Base-by-base conservation (phyloP, 2,888 invertebrate genomes). In the Phasia obesa region DNA sequence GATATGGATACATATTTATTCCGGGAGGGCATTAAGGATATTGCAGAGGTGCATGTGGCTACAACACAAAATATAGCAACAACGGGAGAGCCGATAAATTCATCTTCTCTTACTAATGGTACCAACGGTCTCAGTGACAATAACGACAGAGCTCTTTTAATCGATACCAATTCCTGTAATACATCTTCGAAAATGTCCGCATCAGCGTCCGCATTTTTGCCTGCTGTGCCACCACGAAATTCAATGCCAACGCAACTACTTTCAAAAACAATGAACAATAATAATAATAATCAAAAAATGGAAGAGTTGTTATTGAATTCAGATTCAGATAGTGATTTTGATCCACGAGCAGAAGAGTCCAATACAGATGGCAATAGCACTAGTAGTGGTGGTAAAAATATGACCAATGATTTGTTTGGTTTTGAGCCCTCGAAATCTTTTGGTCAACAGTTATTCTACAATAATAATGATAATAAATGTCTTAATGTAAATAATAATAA, bases 281-380 rank as follows among this genome's bases (percentile, higher is more conserved):
- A 96, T 75, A 95, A 96, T 75, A 27, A 27, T 27, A 96, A 95
- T 85, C 95, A 96, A 51, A 96, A 95, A 91, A 92, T 96, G 84
- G 96, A 96, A 90, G 95, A 95, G 44, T 90, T 96, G 19, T 90
- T 96, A 13, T 92, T 96, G 87, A 95, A 96, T 88, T 94, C 94
- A 1, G 96, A 97, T 89, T 94, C 97, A 73, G 96, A 97, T 87
- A 95, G 94, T 84, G 95, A 97, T 91, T 98, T 98, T 89, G 96
- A 98, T 92, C 97, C 98, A 0, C 94, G 97, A 84, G 97, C 97
- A 21, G 95, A 94, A 86, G 97, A 97, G 90, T 94, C 85, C 78
- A 89, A 87, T 89, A 92, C 88, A 42, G 88, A 88, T 85, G 87
- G 88, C 3, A 89, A 88, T 81, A 90, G 89, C 19, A 87, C 85